These are phyloP conservation scores for Hyposmocoma kahamanoa DNA, from an alignment of 1,140 invertebrate genomes.

Conservation along the genomic window DNA sequence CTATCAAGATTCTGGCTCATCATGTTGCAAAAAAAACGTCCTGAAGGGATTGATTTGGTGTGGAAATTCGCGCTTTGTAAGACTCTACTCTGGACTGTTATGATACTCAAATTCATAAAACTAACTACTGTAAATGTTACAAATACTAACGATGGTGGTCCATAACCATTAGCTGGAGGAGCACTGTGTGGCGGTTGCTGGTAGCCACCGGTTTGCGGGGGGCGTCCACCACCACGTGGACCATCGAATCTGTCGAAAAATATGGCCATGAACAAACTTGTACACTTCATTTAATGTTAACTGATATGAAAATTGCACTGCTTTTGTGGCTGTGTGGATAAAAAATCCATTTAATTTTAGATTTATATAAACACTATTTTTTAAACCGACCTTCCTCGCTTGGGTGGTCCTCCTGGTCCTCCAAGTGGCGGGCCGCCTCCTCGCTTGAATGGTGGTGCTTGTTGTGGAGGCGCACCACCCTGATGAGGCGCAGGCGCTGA, in stretches of 20 bases:
- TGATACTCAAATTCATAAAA: too few species aligned
- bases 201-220: conserved; percentile 29
- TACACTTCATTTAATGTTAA: too few species aligned
- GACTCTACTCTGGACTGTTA: too few species aligned
- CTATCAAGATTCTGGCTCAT: conserved; percentile 65
- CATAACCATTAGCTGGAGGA: conserved; percentile 53
- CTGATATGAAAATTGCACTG: too few species aligned
- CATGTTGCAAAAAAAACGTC: too few species aligned
- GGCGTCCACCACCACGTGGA: conserved; percentile 34
- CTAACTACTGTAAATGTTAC: too few species aligned
- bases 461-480: conserved; percentile 19
- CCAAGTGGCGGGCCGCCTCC: conserved; percentile 49
- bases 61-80: too few species aligned
- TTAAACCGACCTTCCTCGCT: conserved; percentile 61
- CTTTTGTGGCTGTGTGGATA: too few species aligned
- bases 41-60: too few species aligned
- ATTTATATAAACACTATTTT: too few species aligned
- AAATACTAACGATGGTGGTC: conserved; percentile 47
- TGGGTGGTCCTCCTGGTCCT: conserved; percentile 49
- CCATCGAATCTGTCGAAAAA: conserved; percentile 46
- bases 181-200: conserved; percentile 41
- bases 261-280: background rate
- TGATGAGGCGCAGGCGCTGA: conserved; percentile 25
- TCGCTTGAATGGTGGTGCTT: conserved; percentile 43
- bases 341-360: too few species aligned